Conservation (phyloP, 1,140 invertebrate species). For the Tachypleus tridentatus region DNA sequence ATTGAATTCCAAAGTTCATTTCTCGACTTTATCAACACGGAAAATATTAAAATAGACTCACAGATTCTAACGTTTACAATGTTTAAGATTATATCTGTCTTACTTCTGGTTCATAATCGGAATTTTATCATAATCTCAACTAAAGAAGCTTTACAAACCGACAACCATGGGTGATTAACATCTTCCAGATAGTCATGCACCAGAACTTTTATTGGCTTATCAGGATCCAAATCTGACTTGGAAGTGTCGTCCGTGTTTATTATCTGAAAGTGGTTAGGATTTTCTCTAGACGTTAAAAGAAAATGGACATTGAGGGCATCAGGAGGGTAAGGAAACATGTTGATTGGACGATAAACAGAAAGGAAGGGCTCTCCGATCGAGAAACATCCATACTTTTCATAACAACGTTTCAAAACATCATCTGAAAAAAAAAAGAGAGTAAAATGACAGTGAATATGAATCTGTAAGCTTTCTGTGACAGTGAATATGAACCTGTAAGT, state of each 20-base stretch:
- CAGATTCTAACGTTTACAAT: too few species aligned
- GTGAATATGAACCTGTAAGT: too few species aligned
- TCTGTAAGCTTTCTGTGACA: too few species aligned
- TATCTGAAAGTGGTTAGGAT: constrained; percentile 37
- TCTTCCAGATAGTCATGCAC: constrained; percentile 74
- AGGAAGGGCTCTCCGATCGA: constrained; percentile 66
- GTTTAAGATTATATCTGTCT: too few species aligned
- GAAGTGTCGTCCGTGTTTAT: constrained; percentile 13
- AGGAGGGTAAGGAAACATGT: constrained; percentile 55
- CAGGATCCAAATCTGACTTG: constrained; percentile 27
- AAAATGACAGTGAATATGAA: not conserved
- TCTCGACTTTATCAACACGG: too few species aligned
- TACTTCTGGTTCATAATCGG: too few species aligned
- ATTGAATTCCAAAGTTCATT: too few species aligned
- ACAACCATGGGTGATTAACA: constrained; percentile 57
- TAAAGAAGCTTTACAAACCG: too few species aligned
- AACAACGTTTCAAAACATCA: constrained; percentile 41
- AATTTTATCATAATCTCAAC: too few species aligned
- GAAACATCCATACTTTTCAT: constrained; percentile 67
- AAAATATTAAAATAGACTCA: too few species aligned
- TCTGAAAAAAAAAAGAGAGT: constrained; percentile 10
- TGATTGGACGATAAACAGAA: constrained; percentile 56
- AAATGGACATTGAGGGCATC: constrained; percentile 41
- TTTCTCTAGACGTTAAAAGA: constrained; percentile 40
- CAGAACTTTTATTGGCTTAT: constrained; percentile 56